Conservation (phyloP, 2,113 vertebrate species). For the Felis chaus region DNA sequence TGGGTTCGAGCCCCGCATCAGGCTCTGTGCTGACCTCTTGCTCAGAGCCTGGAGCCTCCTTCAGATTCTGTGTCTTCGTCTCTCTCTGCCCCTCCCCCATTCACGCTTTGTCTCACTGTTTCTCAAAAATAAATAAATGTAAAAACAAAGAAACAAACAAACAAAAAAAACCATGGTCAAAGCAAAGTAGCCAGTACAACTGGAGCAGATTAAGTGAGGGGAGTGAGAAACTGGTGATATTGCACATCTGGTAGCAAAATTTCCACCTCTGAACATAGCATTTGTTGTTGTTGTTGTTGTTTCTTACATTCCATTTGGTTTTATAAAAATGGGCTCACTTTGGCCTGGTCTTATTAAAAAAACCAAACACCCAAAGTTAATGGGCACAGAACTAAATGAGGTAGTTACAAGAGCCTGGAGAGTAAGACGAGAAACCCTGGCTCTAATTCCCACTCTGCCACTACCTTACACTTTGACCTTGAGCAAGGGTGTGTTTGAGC, state of each 20-base stretch:
- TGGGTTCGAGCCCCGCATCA: too few species aligned
- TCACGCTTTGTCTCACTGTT: too few species aligned
- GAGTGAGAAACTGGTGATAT: not conserved
- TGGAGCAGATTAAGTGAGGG: not conserved
- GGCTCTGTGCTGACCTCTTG: too few species aligned
- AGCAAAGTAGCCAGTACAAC: not conserved
- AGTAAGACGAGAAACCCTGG: not conserved
- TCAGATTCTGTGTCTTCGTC: too few species aligned
- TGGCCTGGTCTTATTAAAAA: slow-evolving; percentile 15
- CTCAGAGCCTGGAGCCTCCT: too few species aligned
- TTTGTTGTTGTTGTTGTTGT: not conserved
- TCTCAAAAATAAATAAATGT: too few species aligned
- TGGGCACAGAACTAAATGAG: not conserved
- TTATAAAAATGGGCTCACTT: slow-evolving; percentile 13
- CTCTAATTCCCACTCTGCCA: not conserved
- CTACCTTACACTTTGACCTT: slow-evolving; percentile 4
- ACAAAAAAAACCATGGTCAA: not conserved
- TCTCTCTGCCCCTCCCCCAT: too few species aligned
- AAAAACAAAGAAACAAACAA: too few species aligned
- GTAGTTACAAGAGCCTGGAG: not conserved
- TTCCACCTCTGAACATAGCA: not conserved
- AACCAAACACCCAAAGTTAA: slow-evolving; percentile 22
- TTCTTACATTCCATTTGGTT: not conserved
- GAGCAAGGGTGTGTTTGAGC: not conserved
- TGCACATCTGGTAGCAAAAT: not conserved